Percentiles rank a stretch among this genome's conserved stretches.
phyloP scores from a whole-genome alignment of 2,113 vertebrate species.

The Baryphthengus martii region DNA sequence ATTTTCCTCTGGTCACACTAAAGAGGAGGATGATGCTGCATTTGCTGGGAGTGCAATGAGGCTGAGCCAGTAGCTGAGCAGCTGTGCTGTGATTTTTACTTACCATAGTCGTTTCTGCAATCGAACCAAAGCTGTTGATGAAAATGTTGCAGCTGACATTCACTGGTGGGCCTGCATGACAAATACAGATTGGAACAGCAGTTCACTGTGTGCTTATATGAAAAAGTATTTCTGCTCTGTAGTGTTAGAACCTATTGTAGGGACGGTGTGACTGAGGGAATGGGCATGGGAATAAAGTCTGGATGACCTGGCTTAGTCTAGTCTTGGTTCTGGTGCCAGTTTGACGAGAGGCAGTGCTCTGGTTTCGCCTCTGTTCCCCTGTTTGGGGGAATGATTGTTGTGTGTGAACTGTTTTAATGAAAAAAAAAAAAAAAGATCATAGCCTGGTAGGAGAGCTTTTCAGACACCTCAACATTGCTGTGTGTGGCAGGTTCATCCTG shows the following conservation, averaged over 20 bases:
- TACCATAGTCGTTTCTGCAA: constrained; percentile 98
- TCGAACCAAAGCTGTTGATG: constrained; percentile 99
- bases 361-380: not conserved
- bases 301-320: fast-evolving
- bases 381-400: not conserved
- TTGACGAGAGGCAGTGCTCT: not conserved
- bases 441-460: not conserved
- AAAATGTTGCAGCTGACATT: constrained; percentile 99
- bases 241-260: not conserved
- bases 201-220: not conserved
- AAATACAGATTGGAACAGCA: constrained; percentile 50
- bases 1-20: not conserved
- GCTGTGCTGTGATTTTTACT: constrained; percentile 65
- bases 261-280: not conserved
- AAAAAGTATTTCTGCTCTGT: not conserved
- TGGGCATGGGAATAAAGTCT: not conserved
- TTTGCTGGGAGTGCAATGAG: not conserved
- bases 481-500: not conserved
- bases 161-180: constrained; percentile 88
- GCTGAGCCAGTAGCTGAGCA: not conserved
- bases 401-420: not conserved
- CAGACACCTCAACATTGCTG: fast-evolving
- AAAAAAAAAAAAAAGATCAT: not conserved
- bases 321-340: not conserved
- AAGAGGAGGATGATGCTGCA: not conserved